Base-by-base conservation (phyloP, 2,888 invertebrate genomes). In the Archips crataeganus region DNA sequence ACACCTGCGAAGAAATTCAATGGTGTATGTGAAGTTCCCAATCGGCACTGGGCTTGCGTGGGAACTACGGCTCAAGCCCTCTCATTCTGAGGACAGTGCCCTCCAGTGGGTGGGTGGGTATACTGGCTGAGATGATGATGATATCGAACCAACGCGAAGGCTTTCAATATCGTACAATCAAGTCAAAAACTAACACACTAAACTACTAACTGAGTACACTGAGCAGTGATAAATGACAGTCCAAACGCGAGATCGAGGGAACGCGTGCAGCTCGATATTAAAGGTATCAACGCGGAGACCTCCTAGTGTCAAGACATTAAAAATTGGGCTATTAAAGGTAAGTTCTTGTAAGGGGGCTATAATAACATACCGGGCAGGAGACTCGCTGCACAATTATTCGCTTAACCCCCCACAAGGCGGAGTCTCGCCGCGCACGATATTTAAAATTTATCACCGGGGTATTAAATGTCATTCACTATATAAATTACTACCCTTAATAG, bases 251-350 rank as follows among this genome's bases (percentile, higher is more conserved):
- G 34, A 54, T 23, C 9, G n/a, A n/a, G 0, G n/a, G 36, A 23
- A 60, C 71, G 60, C 15, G 62, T 66, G 60, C 60, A 47, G 60
- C 45, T 63, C 63, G n/a, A 68, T 74, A 78, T 77, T 47, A 71
- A 71, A 70, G 61, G 57, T 57, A 70, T 67, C 71, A 70, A 54
- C 76, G 61, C 77, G 76, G 62, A 82, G 89, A 91, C 90, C 89
- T 87, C 90, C 90, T 88, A 88, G 85, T 78, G 84, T 82, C 79
- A 77, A 79, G 85, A 84, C 81, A 82, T 88, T 87, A 87, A 87
- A 87, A 86, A 90, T 92, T 89, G 87, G 88, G 86, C 84, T 89
- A 93, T 93, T 93, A 93, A 91, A 90, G 84, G 84, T 83, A 85
- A 80, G 87, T 85, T 90, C 90, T 86, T 91, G 91, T 90, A 92